phyloP scores from a whole-genome alignment of 2,888 invertebrate genomes.

The Meteorus colon region DNA sequence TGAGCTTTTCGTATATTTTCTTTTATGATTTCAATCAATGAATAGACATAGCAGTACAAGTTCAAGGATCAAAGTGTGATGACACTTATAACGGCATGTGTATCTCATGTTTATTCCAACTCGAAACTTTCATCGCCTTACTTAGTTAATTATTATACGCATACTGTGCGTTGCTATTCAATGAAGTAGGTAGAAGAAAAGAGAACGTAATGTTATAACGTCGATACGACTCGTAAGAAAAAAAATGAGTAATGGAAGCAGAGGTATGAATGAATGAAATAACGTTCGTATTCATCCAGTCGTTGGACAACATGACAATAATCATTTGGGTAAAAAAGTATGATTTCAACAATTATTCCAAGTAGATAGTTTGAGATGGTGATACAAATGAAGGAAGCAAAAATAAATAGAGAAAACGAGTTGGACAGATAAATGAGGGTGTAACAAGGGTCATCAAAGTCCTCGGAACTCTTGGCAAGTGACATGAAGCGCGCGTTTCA shows the following conservation, averaged over 20 bases:
- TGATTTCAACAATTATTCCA: not conserved
- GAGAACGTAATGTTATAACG: not conserved
- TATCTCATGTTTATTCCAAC: slow-evolving; percentile 34
- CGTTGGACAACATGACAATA: not conserved
- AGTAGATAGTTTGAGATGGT: not conserved
- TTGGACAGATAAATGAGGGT: slow-evolving; percentile 14
- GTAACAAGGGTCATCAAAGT: slow-evolving; percentile 40
- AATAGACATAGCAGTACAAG: slow-evolving; percentile 14
- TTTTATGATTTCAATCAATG: not conserved
- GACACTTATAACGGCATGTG: slow-evolving; percentile 27
- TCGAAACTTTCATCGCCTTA: slow-evolving; percentile 11
- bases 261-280: not conserved
- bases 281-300: not conserved
- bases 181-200: not conserved
- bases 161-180: not conserved
- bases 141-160: slow-evolving; percentile 25
- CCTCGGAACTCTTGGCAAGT: slow-evolving; percentile 34
- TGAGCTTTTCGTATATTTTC: slow-evolving; percentile 57
- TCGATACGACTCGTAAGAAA: not conserved
- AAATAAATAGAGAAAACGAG: not conserved
- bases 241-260: not conserved
- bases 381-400: not conserved
- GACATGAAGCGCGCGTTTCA: slow-evolving; percentile 17
- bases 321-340: too few species aligned
- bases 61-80: slow-evolving; percentile 38